Evolutionary conservation across 2,888 invertebrate genomes (phyloP).

Genomic region (Plemyria rubiginata): DNA sequence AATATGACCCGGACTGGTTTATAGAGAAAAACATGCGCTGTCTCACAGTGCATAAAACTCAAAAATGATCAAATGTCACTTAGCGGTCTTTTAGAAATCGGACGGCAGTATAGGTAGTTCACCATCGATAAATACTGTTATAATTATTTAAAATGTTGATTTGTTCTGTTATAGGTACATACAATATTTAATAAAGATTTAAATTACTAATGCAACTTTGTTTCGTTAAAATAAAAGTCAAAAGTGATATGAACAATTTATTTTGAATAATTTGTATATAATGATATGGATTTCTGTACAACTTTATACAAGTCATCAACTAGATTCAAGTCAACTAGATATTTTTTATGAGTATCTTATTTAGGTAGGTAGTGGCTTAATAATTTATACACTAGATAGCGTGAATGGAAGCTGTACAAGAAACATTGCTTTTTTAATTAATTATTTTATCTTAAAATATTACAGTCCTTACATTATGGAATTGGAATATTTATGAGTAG

Average conservation of each 20-base stretch:
- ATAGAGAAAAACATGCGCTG: no score
- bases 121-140: no score
- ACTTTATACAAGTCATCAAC: conserved; percentile 80
- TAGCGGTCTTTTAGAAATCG: no score
- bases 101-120: no score
- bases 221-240: conserved; percentile 51
- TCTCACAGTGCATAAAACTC: no score
- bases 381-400: conserved; percentile 77
- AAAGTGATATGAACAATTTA: conserved; percentile 81
- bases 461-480: conserved; percentile 74
- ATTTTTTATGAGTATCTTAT: conserved; percentile 80
- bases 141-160: conserved; percentile 12
- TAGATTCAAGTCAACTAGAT: conserved; percentile 83
- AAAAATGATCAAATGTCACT: no score
- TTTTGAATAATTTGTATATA: conserved; percentile 80
- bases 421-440: conserved; percentile 70
- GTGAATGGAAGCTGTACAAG: conserved; percentile 77
- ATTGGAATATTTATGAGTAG: conserved; percentile 70
- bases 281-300: conserved; percentile 85
- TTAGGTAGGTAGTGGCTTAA: conserved; percentile 76
- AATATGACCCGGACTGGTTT: no score
- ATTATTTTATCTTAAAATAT: conserved; percentile 66
- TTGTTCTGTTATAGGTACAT: neutral
- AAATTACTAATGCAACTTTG: neutral
- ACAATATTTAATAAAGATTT: neutral